phyloP scores from a whole-genome alignment of 2,113 vertebrate genomes.

The Dolichotis patagonum region DNA sequence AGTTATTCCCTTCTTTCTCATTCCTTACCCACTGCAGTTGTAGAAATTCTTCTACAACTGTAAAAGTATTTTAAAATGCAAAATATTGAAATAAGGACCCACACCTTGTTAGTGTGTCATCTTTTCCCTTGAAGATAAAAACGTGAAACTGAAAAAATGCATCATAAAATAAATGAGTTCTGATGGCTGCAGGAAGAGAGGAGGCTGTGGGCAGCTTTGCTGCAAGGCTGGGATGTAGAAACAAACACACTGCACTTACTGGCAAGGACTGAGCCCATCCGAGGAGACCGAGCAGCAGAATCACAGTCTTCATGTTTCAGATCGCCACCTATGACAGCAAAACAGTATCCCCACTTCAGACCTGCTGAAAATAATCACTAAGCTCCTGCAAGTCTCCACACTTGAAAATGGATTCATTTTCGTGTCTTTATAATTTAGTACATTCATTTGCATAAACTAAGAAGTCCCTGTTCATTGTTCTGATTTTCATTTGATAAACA shows the following conservation, averaged over 20 bases:
- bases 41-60: not conserved
- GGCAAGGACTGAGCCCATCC: slow-evolving; percentile 68
- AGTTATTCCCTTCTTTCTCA: not conserved
- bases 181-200: not conserved
- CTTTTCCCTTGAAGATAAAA: slow-evolving; percentile 52
- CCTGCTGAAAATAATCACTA: not conserved
- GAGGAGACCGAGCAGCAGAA: slow-evolving; percentile 77
- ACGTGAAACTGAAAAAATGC: not conserved
- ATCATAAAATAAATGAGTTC: not conserved
- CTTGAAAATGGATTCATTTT: slow-evolving; percentile 26
- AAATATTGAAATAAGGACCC: slow-evolving; percentile 9
- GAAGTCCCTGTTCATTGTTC: not conserved
- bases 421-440: not conserved
- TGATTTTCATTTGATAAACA: slow-evolving; percentile 10
- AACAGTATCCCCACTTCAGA: slow-evolving; percentile 20
- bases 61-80: not conserved
- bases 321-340: slow-evolving; percentile 70
- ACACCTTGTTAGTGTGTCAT: not conserved
- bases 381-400: not conserved
- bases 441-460: slow-evolving; percentile 16
- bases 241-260: slow-evolving; percentile 59
- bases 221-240: not conserved
- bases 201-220: not conserved
- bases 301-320: slow-evolving; percentile 69
- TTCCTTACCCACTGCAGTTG: slow-evolving; percentile 5